phyloP scores from a whole-genome alignment of 2,113 vertebrate species.

The Orycteropus afer region DNA sequence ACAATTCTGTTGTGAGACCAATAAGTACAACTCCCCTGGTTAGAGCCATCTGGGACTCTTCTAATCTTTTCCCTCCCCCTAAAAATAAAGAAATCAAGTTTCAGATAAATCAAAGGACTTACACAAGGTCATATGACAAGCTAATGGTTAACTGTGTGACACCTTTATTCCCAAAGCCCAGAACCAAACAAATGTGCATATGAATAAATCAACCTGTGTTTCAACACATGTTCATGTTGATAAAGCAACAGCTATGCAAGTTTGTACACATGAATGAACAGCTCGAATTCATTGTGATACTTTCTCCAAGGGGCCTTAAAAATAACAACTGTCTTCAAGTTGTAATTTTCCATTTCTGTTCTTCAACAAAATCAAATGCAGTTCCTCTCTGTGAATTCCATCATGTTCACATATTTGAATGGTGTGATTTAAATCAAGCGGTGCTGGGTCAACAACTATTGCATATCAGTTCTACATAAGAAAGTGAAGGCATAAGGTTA shows the following conservation, averaged over 20 bases:
- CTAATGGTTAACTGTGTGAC: not conserved
- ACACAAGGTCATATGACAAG: not conserved
- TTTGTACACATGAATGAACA: constrained; percentile 57
- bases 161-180: not conserved
- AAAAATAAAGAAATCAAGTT: not conserved
- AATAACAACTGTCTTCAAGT: constrained; percentile 52
- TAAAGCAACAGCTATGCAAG: constrained; percentile 40
- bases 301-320: constrained; percentile 40
- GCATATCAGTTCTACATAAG: not conserved
- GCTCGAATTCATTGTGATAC: not conserved
- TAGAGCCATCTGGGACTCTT: not conserved
- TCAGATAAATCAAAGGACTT: constrained; percentile 15
- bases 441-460: not conserved
- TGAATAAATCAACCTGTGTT: constrained; percentile 50
- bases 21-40: not conserved
- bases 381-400: constrained; percentile 21
- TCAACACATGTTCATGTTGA: constrained; percentile 59
- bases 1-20: not conserved
- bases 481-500: not conserved
- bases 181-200: not conserved
- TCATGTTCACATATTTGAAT: not conserved
- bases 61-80: not conserved
- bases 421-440: constrained; percentile 8
- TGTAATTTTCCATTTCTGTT: constrained; percentile 54
- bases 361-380: constrained; percentile 27